These are phyloP conservation scores for Drosophila prosaltans DNA, from an alignment of 1,140 invertebrate species.

Conservation along the genomic window DNA sequence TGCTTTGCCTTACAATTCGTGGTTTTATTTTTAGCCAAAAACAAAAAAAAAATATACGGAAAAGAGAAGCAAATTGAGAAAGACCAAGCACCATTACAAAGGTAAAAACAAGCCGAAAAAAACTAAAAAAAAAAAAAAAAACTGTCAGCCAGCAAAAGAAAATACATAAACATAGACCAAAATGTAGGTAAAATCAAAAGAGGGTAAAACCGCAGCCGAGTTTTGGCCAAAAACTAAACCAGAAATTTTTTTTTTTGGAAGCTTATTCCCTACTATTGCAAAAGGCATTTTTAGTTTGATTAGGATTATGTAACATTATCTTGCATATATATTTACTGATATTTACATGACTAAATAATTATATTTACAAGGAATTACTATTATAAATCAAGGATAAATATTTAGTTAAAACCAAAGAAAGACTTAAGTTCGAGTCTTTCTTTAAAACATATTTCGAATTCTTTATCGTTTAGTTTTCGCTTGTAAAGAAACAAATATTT, in stretches of 20 bases:
- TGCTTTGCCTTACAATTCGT: conserved; percentile 36
- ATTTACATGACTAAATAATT: too few species aligned
- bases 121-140: conserved; percentile 15
- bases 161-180: conserved; percentile 47
- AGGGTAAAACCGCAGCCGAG: conserved; percentile 3
- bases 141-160: conserved; percentile 44
- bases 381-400: too few species aligned
- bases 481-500: too few species aligned
- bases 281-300: not conserved
- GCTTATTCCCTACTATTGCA: too few species aligned
- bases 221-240: not conserved
- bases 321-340: too few species aligned
- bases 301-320: not conserved
- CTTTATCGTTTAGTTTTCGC: too few species aligned
- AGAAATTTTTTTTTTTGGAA: not conserved
- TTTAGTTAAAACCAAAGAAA: too few species aligned
- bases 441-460: too few species aligned
- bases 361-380: too few species aligned
- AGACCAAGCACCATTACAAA: conserved; percentile 13
- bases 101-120: not conserved
- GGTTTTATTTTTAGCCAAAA: conserved; percentile 63
- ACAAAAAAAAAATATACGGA: conserved; percentile 28
- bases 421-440: too few species aligned
- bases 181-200: conserved; percentile 47
- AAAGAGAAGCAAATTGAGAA: conserved; percentile 24